Evolutionary conservation across 2,888 invertebrate genomes (phyloP).

Genomic region (Scelioninae gen. 1): DNA sequence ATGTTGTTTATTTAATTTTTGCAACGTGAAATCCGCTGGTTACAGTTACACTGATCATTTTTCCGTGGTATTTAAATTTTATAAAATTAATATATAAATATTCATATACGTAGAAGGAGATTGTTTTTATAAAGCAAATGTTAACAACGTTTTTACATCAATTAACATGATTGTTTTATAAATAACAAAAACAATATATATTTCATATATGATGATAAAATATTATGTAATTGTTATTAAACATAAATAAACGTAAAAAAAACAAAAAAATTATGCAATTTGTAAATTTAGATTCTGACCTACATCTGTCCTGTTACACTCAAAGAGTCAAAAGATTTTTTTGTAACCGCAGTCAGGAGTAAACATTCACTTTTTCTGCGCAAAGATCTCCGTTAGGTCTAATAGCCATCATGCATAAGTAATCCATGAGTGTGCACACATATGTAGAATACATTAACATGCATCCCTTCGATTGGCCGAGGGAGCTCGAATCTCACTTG

Average conservation of each 20-base stretch:
- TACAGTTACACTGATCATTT: constrained; percentile 15
- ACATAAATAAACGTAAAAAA: no score
- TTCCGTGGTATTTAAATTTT: constrained; percentile 21
- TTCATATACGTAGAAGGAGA: constrained; percentile 20
- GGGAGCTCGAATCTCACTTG: constrained; percentile 59
- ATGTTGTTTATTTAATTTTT: constrained; percentile 18
- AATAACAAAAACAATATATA: background rate
- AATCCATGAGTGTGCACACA: constrained; percentile 55
- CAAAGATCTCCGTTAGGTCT: constrained; percentile 46
- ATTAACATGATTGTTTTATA: constrained; percentile 42
- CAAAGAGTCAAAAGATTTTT: constrained; percentile 28
- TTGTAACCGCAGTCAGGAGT: constrained; percentile 28
- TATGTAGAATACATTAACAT: constrained; percentile 50
- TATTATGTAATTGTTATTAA: no score
- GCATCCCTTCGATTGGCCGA: constrained; percentile 67
- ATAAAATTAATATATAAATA: constrained; percentile 19
- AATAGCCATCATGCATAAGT: constrained; percentile 59
- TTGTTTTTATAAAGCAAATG: constrained; percentile 32
- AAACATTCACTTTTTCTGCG: constrained; percentile 46
- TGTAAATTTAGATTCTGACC: background rate
- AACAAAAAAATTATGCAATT: no score
- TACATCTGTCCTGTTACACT: background rate
- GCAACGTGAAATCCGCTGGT: constrained; percentile 26
- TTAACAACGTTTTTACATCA: constrained; percentile 45
- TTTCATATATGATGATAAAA: no score